phyloP scores from a whole-genome alignment of 2,797 vertebrate species.

The Crenichthys baileyi region DNA sequence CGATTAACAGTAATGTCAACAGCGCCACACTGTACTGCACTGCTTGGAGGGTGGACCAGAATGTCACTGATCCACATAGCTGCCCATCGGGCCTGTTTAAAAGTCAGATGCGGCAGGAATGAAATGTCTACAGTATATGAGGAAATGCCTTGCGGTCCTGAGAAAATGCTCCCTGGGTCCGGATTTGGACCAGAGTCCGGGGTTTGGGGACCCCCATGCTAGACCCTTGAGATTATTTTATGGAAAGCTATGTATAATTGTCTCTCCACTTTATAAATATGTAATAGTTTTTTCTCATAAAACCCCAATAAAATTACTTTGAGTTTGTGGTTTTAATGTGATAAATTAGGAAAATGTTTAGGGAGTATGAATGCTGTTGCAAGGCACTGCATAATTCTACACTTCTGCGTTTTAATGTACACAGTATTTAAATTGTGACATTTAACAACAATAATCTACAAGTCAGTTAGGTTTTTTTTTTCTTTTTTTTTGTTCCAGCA shows the following conservation, averaged over 20 bases:
- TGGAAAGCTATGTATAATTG: not conserved
- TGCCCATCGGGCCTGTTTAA: too few species aligned
- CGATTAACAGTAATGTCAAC: too few species aligned
- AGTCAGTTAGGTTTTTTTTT: not conserved
- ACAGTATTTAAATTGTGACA: not conserved
- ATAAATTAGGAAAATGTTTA: not conserved
- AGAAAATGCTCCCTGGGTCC: too few species aligned
- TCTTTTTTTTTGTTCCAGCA: constrained; percentile 8
- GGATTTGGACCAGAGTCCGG: too few species aligned
- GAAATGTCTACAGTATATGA: too few species aligned
- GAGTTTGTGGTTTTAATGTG: not conserved
- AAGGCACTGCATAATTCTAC: not conserved
- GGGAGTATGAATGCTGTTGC: not conserved
- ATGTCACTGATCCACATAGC: too few species aligned
- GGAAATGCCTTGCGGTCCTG: too few species aligned
- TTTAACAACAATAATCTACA: not conserved
- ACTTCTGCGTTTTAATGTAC: not conserved
- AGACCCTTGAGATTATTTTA: not conserved
- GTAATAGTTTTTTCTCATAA: not conserved
- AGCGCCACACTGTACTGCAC: too few species aligned
- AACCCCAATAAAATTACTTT: not conserved
- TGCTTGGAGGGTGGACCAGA: too few species aligned
- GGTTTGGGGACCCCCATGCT: not conserved
- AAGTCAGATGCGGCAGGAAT: too few species aligned
- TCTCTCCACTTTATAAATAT: not conserved